Evolutionary conservation across 2,113 vertebrate species (phyloP).

Genomic region (Fregata magnificens): DNA sequence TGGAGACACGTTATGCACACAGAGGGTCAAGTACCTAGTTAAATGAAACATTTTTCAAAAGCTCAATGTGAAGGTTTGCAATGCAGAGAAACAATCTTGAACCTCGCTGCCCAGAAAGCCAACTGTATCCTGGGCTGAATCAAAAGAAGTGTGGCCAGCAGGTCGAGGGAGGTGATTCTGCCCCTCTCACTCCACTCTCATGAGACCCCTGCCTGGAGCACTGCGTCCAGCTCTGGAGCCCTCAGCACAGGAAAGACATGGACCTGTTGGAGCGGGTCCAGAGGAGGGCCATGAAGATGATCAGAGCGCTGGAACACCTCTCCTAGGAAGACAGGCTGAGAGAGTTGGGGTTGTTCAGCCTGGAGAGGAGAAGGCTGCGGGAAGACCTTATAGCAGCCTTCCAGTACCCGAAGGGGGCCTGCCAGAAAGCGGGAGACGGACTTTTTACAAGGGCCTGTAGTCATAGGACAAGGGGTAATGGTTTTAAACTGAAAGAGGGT

Average conservation of each 20-base stretch:
- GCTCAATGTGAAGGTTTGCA: not conserved
- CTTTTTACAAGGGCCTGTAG: not conserved
- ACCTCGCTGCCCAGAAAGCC: not conserved
- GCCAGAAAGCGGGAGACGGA: not conserved
- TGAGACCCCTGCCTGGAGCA: not conserved
- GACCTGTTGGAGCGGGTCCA: not conserved
- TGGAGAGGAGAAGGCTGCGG: not conserved
- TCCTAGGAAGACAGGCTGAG: not conserved
- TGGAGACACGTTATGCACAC: not conserved
- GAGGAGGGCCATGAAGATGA: not conserved
- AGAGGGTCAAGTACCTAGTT: constrained; percentile 5
- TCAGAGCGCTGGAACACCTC: not conserved
- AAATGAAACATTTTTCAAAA: constrained; percentile 38
- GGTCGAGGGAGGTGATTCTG: not conserved
- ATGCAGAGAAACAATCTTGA: not conserved
- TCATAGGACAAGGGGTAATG: not conserved
- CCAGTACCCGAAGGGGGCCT: not conserved
- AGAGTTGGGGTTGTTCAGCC: not conserved
- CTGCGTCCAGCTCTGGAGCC: not conserved
- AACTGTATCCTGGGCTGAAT: too few species aligned
- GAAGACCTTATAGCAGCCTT: not conserved
- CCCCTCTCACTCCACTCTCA: not conserved
- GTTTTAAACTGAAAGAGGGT: not conserved
- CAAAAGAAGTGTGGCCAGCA: not conserved
- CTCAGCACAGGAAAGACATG: not conserved